Evolutionary conservation across 2,113 vertebrate species (phyloP), one percentile per base, ranked within the genome.

Genomic region (Odontophorus gujanensis): DNA sequence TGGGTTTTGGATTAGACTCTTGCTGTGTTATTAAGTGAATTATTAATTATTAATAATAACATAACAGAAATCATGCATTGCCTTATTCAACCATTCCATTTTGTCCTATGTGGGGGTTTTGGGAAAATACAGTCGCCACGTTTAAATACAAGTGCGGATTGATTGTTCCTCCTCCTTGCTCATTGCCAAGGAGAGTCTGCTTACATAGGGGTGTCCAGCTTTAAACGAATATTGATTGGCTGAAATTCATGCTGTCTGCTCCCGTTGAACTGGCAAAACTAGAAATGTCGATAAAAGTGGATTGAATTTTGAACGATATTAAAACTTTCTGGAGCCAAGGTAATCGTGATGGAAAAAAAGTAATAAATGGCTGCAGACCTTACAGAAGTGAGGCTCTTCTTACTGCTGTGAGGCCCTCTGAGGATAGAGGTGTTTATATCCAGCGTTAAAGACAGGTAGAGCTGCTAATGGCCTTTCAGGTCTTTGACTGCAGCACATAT

Each of bases 271-370:
- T 87, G 93, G 92, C 95, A 95, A 97, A 97, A 96, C 89, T 81
- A 25, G 87, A 91, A 69, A 85, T 96, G 93, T 97, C 97, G 94
- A 97, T 97, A 97, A 97, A 97, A 92, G 86, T 96, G 88, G 80
- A 94, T 87, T 87, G 86, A 62, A 94, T 96, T 96, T 96, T 96
- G 96, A 97, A 93, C 2, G 32, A 92, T 97, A 97, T 97, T 97
- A 97, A 97, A 97, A 97, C 95, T 97, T 98, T 94, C 96, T 96
- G 90, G 87, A 95, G 92, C 94, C 96, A 82, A 77, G 82, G 93
- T 97, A 97, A 97, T 97, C 94, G 93, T 61, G 94, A 95, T 83
- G 81, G 95, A 79, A 96, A 95, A 95, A 94, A 97, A 95, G 93
- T 94, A 97, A 96, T 97, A 97, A 97, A 97, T 20, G 38, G 90